Evolutionary conservation across 2,888 invertebrate species (phyloP).

Genomic region (Pharmacophagus antenor): DNA sequence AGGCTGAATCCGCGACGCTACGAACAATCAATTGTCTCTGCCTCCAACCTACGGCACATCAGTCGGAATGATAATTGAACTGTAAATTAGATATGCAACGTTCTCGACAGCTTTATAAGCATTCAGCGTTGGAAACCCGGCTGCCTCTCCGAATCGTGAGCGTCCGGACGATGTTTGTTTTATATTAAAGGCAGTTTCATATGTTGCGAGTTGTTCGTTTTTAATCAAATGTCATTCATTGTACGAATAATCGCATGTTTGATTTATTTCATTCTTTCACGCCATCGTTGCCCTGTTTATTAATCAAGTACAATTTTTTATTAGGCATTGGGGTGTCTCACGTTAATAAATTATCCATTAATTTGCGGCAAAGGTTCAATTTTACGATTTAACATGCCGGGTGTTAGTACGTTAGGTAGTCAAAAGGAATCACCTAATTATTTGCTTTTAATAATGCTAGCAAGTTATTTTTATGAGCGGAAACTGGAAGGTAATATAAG

Average conservation of each 20-base stretch:
- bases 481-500: too few relatives aligned
- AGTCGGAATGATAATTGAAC: conserved; percentile 34
- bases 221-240: background rate
- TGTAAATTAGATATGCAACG: conserved; percentile 37
- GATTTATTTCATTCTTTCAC: background rate
- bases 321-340: background rate
- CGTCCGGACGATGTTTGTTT: conserved; percentile 1
- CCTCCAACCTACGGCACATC: conserved; percentile 11
- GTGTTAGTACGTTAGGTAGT: too few relatives aligned
- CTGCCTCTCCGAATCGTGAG: conserved; percentile 24
- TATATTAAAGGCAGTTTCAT: conserved; percentile 2
- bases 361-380: too few relatives aligned
- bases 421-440: too few relatives aligned
- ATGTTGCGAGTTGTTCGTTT: background rate
- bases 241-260: background rate
- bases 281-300: background rate
- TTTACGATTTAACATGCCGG: too few relatives aligned
- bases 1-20: conserved; percentile 27
- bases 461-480: too few relatives aligned
- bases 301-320: background rate
- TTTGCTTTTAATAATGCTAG: too few relatives aligned
- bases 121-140: conserved; percentile 19
- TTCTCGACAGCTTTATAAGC: conserved; percentile 37
- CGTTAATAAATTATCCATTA: too few relatives aligned
- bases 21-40: conserved; percentile 19